phyloP scores from a whole-genome alignment of 2,113 vertebrate genomes.

The Orycteropus afer region DNA sequence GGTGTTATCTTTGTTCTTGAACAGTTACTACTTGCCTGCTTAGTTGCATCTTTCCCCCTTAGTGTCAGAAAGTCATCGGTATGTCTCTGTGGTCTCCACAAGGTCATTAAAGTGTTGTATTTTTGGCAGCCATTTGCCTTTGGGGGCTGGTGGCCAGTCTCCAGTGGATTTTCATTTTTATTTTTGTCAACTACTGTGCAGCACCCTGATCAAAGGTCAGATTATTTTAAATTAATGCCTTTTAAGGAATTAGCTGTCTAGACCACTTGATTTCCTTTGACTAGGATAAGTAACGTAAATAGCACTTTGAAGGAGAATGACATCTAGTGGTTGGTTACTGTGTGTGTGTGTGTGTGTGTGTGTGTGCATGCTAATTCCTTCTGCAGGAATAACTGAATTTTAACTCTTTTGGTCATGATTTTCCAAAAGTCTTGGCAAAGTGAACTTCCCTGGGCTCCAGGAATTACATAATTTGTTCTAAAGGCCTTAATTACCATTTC shows the following conservation, averaged over 20 bases:
- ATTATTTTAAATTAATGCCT: slow-evolving; percentile 88
- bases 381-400: not conserved
- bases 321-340: slow-evolving; percentile 83
- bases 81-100: not conserved
- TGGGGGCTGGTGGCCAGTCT: slow-evolving; percentile 77
- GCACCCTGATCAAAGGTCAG: slow-evolving; percentile 79
- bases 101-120: not conserved
- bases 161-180: slow-evolving; percentile 73
- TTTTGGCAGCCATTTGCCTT: slow-evolving; percentile 73
- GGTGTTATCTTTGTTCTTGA: not conserved
- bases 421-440: not conserved
- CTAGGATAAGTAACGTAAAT: not conserved
- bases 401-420: not conserved
- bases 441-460: not conserved
- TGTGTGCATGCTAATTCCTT: not conserved
- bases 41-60: not conserved
- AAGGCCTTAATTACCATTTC: not conserved
- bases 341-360: not conserved
- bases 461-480: not conserved
- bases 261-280: slow-evolving; percentile 81
- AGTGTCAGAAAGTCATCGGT: not conserved
- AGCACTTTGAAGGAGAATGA: slow-evolving; percentile 78
- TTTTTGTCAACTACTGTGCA: slow-evolving; percentile 79
- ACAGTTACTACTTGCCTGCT: not conserved
- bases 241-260: slow-evolving; percentile 88